These are phyloP conservation scores for Ciconia stormi DNA, from an alignment of 2,113 vertebrate genomes.

Conservation along the genomic window DNA sequence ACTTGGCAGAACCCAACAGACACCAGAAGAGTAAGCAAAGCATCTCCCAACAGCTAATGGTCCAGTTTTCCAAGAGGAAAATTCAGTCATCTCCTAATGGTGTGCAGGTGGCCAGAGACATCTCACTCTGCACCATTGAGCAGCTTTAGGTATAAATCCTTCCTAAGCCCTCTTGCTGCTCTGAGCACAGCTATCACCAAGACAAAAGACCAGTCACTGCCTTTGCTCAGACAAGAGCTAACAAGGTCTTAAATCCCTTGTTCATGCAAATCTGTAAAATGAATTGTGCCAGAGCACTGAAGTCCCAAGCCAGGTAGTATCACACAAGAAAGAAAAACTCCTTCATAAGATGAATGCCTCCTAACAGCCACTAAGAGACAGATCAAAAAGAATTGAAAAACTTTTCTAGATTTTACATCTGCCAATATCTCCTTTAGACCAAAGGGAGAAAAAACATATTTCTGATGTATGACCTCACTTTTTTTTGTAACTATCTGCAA, in stretches of 20 bases:
- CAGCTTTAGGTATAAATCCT: background rate
- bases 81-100: background rate
- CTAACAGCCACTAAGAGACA: background rate
- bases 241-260: background rate
- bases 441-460: background rate
- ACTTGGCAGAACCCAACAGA: background rate
- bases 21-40: background rate
- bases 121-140: background rate
- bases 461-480: background rate
- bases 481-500: background rate
- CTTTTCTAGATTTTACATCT: background rate
- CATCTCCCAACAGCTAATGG: background rate
- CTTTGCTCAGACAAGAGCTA: background rate
- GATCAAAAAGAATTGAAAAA: background rate
- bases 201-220: background rate
- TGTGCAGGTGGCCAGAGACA: background rate
- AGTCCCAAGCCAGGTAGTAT: background rate
- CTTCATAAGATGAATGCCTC: background rate
- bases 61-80: background rate
- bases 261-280: background rate
- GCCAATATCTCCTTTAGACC: background rate
- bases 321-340: background rate
- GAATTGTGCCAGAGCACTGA: background rate
- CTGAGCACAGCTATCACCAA: background rate
- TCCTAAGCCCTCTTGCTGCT: background rate